Percentiles rank a stretch among this genome's conserved stretches.
These are phyloP conservation scores for Centropyge bicolor DNA, from an alignment of 2,797 vertebrate genomes.

Conservation along the genomic window DNA sequence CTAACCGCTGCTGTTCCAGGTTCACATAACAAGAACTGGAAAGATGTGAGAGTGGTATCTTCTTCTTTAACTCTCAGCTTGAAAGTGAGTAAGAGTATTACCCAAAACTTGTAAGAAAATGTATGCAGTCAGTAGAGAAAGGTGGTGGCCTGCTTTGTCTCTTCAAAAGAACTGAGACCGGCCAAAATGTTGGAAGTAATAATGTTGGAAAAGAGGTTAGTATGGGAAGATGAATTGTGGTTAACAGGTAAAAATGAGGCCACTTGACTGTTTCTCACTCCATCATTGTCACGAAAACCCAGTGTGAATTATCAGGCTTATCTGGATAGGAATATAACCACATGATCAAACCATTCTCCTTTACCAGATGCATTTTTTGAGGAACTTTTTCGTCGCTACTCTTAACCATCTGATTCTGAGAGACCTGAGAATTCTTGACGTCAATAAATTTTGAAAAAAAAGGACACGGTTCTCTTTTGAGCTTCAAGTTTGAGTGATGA, in stretches of 20 bases:
- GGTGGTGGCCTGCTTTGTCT: neutral
- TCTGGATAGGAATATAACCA: neutral
- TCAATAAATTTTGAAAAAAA: neutral
- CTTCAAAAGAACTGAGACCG: neutral
- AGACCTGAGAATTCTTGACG: neutral
- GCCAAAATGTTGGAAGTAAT: no score
- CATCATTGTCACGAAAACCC: neutral
- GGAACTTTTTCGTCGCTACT: neutral
- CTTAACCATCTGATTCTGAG: neutral
- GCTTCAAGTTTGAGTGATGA: conserved; percentile 10
- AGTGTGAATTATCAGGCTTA: neutral
- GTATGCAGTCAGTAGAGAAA: neutral
- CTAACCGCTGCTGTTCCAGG: neutral
- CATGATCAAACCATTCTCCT: neutral
- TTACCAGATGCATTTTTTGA: neutral
- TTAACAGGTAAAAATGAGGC: neutral
- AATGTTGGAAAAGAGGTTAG: neutral
- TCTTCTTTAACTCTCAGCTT: no score
- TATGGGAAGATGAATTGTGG: neutral
- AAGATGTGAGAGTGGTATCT: neutral
- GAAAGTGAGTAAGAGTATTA: neutral
- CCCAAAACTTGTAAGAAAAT: conserved; percentile 4
- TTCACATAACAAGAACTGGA: neutral
- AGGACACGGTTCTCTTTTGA: neutral
- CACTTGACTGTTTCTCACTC: neutral